Evolutionary conservation across 2,797 vertebrate genomes (phyloP), one percentile per base, ranked within the genome.

Genomic region (Echiichthys vipera): DNA sequence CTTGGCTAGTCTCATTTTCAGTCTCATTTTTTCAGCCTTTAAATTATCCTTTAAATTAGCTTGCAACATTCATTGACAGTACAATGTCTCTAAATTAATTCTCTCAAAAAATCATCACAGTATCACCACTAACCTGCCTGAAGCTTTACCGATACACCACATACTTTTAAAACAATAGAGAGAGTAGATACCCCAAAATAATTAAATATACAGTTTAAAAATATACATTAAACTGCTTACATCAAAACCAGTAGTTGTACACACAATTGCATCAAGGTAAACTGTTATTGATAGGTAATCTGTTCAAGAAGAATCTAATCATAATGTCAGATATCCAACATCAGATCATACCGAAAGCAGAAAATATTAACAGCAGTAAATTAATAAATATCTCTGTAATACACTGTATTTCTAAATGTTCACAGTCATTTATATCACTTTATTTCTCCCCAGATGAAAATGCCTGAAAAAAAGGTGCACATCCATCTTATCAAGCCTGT

Each of bases 401-500:
- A n/a, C 7, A 43, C 25, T 18, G 37, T 37, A 54, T 70, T 75
- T 68, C 7, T 45, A 56, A 68, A 79, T 54, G 50, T 53, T 47
- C 64, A 69, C 2, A 4, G 53, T 24, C 69, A 59, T 84, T 81
- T 61, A 66, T 74, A 81, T 84, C 42, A 57, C 18, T 74, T 59
- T 56, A 30, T 80, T 80, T 85, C 32, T 69, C 65, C 58, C 27
- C n/a, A 46, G 47, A 75, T 71, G 66, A 77, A 82, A 81, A 69
- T 45, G 12, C 30, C 63, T 45, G 71, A 47, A 67, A 69, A 67
- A 69, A 65, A 78, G 50, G 74, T 18, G 1, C 15, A 53, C 78
- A 65, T 74, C 70, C 55, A 74, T 84, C 71, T 65, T 53, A 79
- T 86, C 64, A 83, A 79, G 67, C 62, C 34, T 77, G 32, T 77